These are phyloP conservation scores for Augochlorella aurata DNA, from an alignment of 2,888 invertebrate genomes.

Conservation along the genomic window DNA sequence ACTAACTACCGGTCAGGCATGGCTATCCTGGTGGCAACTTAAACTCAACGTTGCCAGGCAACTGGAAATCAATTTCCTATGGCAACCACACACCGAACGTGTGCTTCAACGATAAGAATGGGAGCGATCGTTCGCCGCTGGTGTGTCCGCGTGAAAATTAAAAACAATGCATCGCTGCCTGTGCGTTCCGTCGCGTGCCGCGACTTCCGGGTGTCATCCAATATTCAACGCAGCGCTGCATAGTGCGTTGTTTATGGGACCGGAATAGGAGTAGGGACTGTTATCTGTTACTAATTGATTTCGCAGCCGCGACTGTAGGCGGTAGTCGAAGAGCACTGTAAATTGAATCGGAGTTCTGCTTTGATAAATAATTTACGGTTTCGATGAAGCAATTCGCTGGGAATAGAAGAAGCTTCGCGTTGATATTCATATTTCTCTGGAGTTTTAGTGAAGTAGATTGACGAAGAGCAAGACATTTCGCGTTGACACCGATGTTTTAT, in stretches of 20 bases:
- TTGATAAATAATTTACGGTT: not conserved
- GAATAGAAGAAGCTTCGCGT: not conserved
- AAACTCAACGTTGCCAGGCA: slow-evolving; percentile 74
- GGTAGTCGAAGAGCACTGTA: not conserved
- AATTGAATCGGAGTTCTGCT: not conserved
- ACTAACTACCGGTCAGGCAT: slow-evolving; percentile 73
- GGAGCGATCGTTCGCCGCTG: slow-evolving; percentile 47
- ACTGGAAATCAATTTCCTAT: slow-evolving; percentile 78
- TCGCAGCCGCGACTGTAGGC: not conserved
- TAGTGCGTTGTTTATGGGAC: not conserved
- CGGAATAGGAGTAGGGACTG: not conserved
- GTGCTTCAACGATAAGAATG: slow-evolving; percentile 56
- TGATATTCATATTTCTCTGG: too few relatives aligned
- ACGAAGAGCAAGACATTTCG: too few relatives aligned
- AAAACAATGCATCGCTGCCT: slow-evolving; percentile 17
- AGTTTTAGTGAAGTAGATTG: too few relatives aligned
- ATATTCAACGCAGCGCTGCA: slow-evolving; percentile 24
- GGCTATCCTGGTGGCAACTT: slow-evolving; percentile 73
- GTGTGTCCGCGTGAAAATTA: slow-evolving; percentile 39
- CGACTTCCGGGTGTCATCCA: slow-evolving; percentile 30
- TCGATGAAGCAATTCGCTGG: not conserved
- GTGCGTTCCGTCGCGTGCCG: slow-evolving; percentile 13
- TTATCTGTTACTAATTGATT: not conserved
- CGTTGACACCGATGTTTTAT: too few relatives aligned
- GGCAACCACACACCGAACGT: slow-evolving; percentile 57